These are phyloP conservation scores for Hydrozoanthus tunicans DNA, from an alignment of 64 coral and sea anemone genomes.

Conservation along the genomic window DNA sequence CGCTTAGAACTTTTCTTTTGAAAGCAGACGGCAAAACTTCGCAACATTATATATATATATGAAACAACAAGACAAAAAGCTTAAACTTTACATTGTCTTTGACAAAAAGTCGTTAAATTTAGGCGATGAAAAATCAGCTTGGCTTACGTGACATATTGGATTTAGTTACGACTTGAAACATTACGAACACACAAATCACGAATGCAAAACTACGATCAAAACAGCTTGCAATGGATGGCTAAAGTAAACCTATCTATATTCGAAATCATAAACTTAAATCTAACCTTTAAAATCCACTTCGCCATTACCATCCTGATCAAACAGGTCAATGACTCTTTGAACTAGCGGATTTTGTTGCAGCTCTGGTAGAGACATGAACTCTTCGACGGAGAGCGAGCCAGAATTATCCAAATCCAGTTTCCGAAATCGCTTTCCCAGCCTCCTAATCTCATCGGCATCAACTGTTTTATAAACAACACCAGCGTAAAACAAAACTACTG, in stretches of 20 bases:
- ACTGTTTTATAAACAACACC: constrained; percentile 77
- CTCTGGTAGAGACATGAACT: constrained; percentile 99
- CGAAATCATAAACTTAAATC: constrained; percentile 40
- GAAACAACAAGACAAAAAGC: neutral
- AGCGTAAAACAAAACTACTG: constrained; percentile 47
- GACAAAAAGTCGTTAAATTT: neutral
- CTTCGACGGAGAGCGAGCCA: constrained; percentile 92
- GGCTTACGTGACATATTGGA: constrained; percentile 44
- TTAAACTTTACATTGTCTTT: neutral
- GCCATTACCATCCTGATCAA: constrained; percentile 98
- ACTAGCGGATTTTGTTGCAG: constrained; percentile 97
- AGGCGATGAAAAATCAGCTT: neutral
- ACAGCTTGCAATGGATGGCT: constrained; percentile 8
- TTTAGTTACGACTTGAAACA: constrained; percentile 28
- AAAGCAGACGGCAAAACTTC: neutral
- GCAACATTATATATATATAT: neutral
- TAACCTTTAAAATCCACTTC: constrained; percentile 99
- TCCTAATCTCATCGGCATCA: constrained; percentile 95
- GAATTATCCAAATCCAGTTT: constrained; percentile 96
- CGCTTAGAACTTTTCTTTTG: neutral
- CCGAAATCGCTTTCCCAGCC: constrained; percentile 93
- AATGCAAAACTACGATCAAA: constrained; percentile 20
- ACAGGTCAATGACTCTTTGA: constrained; percentile 99
- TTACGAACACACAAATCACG: constrained; percentile 17
- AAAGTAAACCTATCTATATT: constrained; percentile 48